Percentiles rank a stretch among this genome's conserved stretches.
phyloP scores from a whole-genome alignment of 2,888 invertebrate genomes.

The Coleophora deauratella region DNA sequence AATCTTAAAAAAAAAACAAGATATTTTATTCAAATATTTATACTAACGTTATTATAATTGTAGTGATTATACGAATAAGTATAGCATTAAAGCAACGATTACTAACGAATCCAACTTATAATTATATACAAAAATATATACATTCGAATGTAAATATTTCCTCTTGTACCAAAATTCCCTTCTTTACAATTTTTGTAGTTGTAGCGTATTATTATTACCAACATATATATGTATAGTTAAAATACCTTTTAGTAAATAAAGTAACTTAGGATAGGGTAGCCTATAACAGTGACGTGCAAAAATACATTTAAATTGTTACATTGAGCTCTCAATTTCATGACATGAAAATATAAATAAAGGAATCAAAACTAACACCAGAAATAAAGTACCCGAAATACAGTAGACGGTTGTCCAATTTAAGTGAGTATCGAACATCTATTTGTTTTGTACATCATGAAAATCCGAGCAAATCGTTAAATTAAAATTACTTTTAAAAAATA shows the following conservation, averaged over 20 bases:
- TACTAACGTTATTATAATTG: constrained; percentile 63
- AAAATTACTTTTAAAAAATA: too few relatives aligned
- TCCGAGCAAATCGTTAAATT: too few relatives aligned
- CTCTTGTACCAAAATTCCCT: constrained; percentile 69
- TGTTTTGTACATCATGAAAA: too few relatives aligned
- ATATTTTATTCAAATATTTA: constrained; percentile 71
- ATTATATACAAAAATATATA: constrained; percentile 68
- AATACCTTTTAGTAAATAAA: constrained; percentile 18
- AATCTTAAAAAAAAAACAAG: constrained; percentile 37
- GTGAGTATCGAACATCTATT: too few relatives aligned
- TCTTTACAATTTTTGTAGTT: constrained; percentile 70
- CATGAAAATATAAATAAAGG: too few relatives aligned
- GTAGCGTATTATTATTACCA: constrained; percentile 33
- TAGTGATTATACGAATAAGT: constrained; percentile 42
- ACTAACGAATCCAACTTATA: constrained; percentile 61
- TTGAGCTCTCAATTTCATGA: neutral
- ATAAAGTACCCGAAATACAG: too few relatives aligned
- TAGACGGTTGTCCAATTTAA: too few relatives aligned
- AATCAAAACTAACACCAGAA: too few relatives aligned
- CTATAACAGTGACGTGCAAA: neutral
- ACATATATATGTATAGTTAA: constrained; percentile 14
- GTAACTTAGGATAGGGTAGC: neutral
- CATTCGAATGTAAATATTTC: constrained; percentile 56
- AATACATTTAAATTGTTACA: neutral
- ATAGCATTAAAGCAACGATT: constrained; percentile 27